A percentile compares a stretch with the other conserved stretches of the same genome.
These are phyloP conservation scores for Tetranychus piercei DNA, from an alignment of 2,888 invertebrate genomes.

Conservation along the genomic window DNA sequence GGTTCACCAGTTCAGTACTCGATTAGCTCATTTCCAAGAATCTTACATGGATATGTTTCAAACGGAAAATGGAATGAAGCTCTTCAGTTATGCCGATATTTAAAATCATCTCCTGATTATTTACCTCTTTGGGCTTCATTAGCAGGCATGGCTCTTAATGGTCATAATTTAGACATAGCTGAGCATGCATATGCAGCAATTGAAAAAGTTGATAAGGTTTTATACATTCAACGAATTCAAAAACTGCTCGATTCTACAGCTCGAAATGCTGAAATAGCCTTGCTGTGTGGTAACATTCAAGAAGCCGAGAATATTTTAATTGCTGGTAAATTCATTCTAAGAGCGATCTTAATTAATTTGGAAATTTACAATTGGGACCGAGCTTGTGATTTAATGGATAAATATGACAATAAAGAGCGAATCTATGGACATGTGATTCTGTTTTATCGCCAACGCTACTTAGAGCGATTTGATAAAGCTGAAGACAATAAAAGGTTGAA, in stretches of 20 bases:
- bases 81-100: conserved; percentile 52
- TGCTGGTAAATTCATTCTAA: conserved; percentile 38
- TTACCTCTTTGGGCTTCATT: conserved; percentile 69
- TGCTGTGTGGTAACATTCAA: conserved; percentile 47
- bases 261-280: conserved; percentile 47
- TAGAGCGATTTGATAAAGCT: conserved; percentile 1
- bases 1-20: conserved; percentile 61
- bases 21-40: conserved; percentile 47
- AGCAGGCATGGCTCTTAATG: conserved; percentile 71
- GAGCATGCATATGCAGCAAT: conserved; percentile 87
- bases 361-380: conserved; percentile 54
- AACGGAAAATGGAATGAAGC: conserved; percentile 67
- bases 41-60: conserved; percentile 48
- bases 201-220: conserved; percentile 52
- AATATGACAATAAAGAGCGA: neutral
- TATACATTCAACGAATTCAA: conserved; percentile 41
- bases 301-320: conserved; percentile 54
- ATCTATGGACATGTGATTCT: neutral
- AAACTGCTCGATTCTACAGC: conserved; percentile 34
- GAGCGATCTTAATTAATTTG: conserved; percentile 52
- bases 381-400: conserved; percentile 33
- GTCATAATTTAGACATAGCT: conserved; percentile 65
- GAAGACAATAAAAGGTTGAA: conserved; percentile 6
- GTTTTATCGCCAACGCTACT: conserved; percentile 4
- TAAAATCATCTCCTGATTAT: conserved; percentile 39